A percentile compares a stretch with the other conserved stretches of the same genome.
phyloP scores from a whole-genome alignment of 1,140 invertebrate species.

The Macrocentrus cingulum region DNA sequence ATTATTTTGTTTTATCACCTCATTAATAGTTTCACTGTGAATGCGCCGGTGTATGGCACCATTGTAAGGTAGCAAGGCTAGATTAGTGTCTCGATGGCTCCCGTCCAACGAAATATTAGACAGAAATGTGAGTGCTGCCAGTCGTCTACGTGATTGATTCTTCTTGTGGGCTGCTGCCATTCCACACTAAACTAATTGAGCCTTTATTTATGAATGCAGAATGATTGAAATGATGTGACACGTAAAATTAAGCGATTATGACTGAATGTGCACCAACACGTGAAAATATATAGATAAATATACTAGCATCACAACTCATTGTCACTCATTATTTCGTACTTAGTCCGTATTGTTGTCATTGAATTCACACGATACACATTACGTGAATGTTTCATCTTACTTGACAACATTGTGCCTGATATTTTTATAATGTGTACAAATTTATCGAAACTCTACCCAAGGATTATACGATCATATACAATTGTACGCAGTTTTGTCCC shows the following conservation, averaged over 20 bases:
- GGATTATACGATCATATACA: not conserved
- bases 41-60: conserved; percentile 46
- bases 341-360: conserved; percentile 32
- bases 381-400: conserved; percentile 7
- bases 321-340: conserved; percentile 28
- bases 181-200: conserved; percentile 32
- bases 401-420: conserved; percentile 3
- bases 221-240: too few species aligned
- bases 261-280: not conserved
- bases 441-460: not conserved
- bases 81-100: conserved; percentile 80
- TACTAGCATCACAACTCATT: conserved; percentile 34
- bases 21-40: conserved; percentile 32
- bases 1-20: conserved; percentile 24
- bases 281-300: conserved; percentile 14
- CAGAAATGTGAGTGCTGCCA: conserved; percentile 87
- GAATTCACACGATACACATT: conserved; percentile 19
- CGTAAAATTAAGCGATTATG: too few species aligned
- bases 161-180: conserved; percentile 63
- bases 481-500: not conserved
- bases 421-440: not conserved
- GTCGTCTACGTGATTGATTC: conserved; percentile 69
- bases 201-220: not conserved
- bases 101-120: conserved; percentile 94
- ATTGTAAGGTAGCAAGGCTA: conserved; percentile 62